Evolutionary conservation across 2,797 vertebrate species (phyloP).

Genomic region (Bufotes viridis): DNA sequence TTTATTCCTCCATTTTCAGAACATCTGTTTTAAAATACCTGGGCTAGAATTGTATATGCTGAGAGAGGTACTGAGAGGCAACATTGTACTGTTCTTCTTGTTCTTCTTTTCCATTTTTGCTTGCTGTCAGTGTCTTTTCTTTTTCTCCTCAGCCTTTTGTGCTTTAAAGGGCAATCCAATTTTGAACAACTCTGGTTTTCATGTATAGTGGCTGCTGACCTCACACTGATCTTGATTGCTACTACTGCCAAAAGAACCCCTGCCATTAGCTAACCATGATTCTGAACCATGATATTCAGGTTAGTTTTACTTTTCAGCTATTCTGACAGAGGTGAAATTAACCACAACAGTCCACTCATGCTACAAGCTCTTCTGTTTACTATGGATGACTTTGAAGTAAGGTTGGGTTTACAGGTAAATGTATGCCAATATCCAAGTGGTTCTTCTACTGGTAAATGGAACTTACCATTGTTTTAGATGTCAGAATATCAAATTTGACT

Average conservation of each 20-base stretch:
- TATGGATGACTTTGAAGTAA: not conserved
- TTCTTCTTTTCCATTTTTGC: not conserved
- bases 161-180: not conserved
- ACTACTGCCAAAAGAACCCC: not conserved
- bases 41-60: not conserved
- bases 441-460: not conserved
- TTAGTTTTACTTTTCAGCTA: not conserved
- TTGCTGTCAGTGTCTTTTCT: no score
- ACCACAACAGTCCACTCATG: not conserved
- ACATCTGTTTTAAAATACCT: not conserved
- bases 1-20: not conserved
- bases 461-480: no score
- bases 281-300: not conserved
- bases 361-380: not conserved
- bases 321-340: not conserved
- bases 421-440: not conserved
- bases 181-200: not conserved
- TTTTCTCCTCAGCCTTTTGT: not conserved
- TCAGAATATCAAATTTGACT: not conserved
- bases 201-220: not conserved
- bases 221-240: not conserved
- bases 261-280: not conserved
- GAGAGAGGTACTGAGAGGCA: not conserved
- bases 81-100: not conserved
- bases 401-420: not conserved